Conservation (phyloP, 2,888 invertebrate genomes). For the Chaitophorus viminalis region DNA sequence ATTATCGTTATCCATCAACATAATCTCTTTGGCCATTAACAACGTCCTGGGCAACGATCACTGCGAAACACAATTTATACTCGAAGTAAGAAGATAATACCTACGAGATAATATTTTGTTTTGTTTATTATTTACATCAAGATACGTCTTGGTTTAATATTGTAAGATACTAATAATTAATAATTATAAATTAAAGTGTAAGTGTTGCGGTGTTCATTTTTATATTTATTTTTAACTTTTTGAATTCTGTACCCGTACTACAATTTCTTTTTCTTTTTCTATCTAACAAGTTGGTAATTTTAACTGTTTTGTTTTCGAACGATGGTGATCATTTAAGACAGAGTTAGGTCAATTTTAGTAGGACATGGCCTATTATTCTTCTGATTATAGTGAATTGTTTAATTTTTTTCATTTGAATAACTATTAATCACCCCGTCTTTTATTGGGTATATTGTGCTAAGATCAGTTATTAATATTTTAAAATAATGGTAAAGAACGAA, state of each 20-base stretch:
- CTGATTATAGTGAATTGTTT: background rate
- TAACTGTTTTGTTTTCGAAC: background rate
- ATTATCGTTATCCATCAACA: no score
- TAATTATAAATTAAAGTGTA: no score
- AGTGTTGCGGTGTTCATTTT: no score
- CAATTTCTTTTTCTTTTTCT: background rate
- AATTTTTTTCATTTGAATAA: background rate
- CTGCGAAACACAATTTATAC: background rate
- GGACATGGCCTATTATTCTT: background rate
- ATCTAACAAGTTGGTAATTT: background rate
- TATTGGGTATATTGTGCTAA: background rate
- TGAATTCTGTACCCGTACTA: background rate
- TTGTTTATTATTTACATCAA: background rate
- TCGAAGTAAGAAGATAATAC: background rate
- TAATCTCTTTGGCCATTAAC: no score
- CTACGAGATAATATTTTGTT: background rate
- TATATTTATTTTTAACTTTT: no score
- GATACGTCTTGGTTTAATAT: background rate
- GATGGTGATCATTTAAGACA: background rate
- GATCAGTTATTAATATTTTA: background rate
- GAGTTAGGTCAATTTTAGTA: background rate
- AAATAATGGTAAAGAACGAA: conserved; percentile 66
- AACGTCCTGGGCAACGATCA: no score
- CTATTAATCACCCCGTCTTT: background rate
- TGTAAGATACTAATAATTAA: no score